Percentiles rank a stretch among this genome's conserved stretches.
Evolutionary conservation across 2,888 invertebrate genomes (phyloP).

Genomic region (Aphidoletes aphidimyza): DNA sequence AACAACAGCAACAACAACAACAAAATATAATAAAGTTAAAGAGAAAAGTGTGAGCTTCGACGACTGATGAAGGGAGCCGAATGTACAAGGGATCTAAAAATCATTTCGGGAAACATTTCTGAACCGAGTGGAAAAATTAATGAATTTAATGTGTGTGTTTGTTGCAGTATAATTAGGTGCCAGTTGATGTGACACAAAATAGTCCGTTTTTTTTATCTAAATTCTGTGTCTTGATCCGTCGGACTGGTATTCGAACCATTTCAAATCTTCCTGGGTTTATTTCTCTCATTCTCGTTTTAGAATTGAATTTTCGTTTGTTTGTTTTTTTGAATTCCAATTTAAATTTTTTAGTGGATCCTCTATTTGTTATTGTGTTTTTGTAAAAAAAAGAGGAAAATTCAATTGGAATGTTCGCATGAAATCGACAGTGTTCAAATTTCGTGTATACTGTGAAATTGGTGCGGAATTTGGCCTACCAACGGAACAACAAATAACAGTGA

Average conservation of each 20-base stretch:
- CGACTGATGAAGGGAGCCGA: neutral
- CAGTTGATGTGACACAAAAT: neutral
- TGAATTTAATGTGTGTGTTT: neutral
- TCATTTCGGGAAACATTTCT: neutral
- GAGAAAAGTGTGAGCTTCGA: neutral
- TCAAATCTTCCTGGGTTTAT: too few relatives aligned
- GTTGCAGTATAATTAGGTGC: conserved; percentile 24
- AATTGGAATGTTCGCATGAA: neutral
- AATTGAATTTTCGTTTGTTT: too few relatives aligned
- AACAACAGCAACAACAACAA: too few relatives aligned
- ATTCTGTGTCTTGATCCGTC: too few relatives aligned
- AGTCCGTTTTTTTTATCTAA: neutral
- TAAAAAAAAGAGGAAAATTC: neutral
- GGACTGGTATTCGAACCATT: too few relatives aligned
- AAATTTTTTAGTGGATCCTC: too few relatives aligned
- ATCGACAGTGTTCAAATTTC: neutral
- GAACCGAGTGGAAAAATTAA: neutral
- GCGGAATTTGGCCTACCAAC: conserved; percentile 17
- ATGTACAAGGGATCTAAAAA: neutral
- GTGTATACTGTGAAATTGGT: conserved; percentile 47
- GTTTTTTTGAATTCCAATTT: too few relatives aligned
- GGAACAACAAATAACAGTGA: conserved; percentile 39
- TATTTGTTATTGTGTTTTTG: too few relatives aligned
- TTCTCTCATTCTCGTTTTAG: too few relatives aligned
- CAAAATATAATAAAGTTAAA: too few relatives aligned